Base-by-base conservation (phyloP, 1,140 invertebrate genomes). In the Danaus melanippus region DNA sequence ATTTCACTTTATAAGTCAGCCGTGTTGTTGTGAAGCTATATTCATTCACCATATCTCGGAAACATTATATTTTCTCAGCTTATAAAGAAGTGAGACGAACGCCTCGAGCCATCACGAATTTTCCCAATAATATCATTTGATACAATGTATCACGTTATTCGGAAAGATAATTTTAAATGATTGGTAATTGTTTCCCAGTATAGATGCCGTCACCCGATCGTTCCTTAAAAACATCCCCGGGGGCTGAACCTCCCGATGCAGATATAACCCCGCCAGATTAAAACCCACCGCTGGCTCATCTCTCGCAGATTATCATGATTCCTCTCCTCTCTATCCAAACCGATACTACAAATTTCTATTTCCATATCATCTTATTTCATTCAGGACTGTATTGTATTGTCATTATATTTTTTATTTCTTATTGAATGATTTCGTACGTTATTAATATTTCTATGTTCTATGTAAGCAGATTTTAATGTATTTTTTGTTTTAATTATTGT, bases 251-350 rank as follows among this genome's bases (percentile, higher is more conserved):
- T 39, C 50, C 39, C 42, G 50, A 52, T 52, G 45, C n/a, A 51
- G 21, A 51, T 42, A 52, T 52, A 21, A 32, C 42, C 50, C 50
- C 42, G 42, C 12, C 49, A 50, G 64, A 66, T 71, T 71, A 64
- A 64, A 64, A 63, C 60, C 63, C 62, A 62, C 57, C 60, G 56
- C 52, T 62, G 51, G 64, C 46, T 62, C 51, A 46, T 60, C 56
- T 52, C 43, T 46, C 56, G 51, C 60, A 65, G 66, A 68, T 68
- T 68, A 65, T 65, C 62, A 46, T 65, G 66, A 68, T 68, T 65
- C 54, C 62, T 65, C 60, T 62, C 62, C 54, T 57, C 56, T 67
- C 59, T 62, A 65, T 65, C 56, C 56, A 47, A 62, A 62, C n/a
- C 50, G 59, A 58, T 61, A 56, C 63, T 46, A 59, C 62, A 53